These are phyloP conservation scores for Rallus crepitans DNA, from an alignment of 2,797 vertebrate genomes.

Conservation along the genomic window DNA sequence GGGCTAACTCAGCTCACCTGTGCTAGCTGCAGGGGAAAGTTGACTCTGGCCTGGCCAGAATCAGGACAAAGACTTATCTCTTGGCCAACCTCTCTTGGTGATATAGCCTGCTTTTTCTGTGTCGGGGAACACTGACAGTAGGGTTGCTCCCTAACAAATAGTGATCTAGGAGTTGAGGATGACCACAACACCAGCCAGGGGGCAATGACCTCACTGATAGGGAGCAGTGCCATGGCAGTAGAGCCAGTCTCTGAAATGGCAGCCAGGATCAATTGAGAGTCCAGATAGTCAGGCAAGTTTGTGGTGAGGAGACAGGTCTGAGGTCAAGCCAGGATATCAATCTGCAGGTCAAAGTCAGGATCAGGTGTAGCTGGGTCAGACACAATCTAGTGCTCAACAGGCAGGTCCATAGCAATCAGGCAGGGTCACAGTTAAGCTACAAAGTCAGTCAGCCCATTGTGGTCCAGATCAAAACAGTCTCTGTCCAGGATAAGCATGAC, in stretches of 20 bases:
- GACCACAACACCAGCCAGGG: background rate
- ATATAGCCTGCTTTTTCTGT: background rate
- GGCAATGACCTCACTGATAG: background rate
- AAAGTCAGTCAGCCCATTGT: background rate
- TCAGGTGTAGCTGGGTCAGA: background rate
- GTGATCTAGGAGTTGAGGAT: background rate
- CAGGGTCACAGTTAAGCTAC: background rate
- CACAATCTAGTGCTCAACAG: background rate
- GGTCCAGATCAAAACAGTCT: fast-evolving
- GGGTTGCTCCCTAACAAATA: background rate
- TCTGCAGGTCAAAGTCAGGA: background rate
- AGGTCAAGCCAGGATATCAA: background rate
- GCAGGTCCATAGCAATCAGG: background rate
- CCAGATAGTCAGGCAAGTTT: background rate
- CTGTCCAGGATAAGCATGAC: background rate
- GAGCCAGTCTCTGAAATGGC: no score
- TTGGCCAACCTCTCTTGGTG: background rate
- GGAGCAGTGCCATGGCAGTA: background rate
- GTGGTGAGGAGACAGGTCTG: background rate
- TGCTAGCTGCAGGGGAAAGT: no score
- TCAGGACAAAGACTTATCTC: background rate
- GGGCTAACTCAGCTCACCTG: no score
- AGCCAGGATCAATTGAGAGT: background rate
- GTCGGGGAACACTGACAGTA: background rate
- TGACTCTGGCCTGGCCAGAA: no score